Evolutionary conservation across 2,797 vertebrate species (phyloP).

Genomic region (Lepus townsendii): DNA sequence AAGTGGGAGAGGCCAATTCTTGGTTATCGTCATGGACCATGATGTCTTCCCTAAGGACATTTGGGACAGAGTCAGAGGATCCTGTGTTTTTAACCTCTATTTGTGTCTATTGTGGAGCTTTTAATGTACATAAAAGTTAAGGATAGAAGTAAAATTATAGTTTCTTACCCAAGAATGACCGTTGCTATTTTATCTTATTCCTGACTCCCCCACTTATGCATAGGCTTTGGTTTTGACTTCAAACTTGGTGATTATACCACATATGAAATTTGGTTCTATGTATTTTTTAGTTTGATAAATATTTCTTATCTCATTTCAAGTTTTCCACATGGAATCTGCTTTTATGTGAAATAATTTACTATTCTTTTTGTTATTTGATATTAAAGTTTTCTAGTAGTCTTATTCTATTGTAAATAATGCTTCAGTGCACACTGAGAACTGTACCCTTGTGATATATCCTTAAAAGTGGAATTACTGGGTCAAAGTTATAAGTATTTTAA

Average conservation of each 20-base stretch:
- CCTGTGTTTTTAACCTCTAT: background rate
- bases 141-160: background rate
- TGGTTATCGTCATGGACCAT: background rate
- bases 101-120: background rate
- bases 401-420: background rate
- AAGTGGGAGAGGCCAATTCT: background rate
- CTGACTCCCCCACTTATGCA: background rate
- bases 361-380: background rate
- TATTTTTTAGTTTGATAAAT: slow-evolving; percentile 1
- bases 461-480: background rate
- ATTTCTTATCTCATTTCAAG: background rate
- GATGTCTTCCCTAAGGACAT: background rate
- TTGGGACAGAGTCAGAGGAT: background rate
- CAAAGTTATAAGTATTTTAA: background rate
- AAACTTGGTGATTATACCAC: background rate
- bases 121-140: background rate
- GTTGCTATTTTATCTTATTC: background rate
- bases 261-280: background rate
- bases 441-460: slow-evolving; percentile 4
- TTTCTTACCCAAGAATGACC: background rate
- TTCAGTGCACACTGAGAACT: background rate
- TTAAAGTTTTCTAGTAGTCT: background rate
- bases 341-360: background rate
- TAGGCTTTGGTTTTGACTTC: background rate
- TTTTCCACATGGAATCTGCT: background rate